Percentiles rank a stretch among this genome's conserved stretches.
phyloP scores from a whole-genome alignment of 2,888 invertebrate genomes.

The Phytoseiulus persimilis region DNA sequence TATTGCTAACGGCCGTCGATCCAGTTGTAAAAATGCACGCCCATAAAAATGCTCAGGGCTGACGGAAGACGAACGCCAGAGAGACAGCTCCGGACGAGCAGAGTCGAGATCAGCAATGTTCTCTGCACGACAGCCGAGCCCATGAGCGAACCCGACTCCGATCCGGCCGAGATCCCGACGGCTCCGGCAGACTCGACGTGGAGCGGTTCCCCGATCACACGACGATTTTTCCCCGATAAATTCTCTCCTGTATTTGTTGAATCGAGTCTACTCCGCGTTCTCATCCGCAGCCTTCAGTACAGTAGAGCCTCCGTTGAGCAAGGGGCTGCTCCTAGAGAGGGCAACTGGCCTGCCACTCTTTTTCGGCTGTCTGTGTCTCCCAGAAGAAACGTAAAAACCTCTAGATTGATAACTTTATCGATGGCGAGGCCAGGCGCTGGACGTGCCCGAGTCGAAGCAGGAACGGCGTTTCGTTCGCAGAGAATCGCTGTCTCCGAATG shows the following conservation, averaged over 20 bases:
- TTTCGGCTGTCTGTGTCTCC: background rate
- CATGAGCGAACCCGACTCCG: background rate
- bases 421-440: background rate
- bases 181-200: background rate
- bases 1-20: background rate
- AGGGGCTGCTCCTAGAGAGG: no score
- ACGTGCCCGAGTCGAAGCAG: background rate
- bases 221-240: no score
- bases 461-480: background rate
- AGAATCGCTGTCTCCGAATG: background rate
- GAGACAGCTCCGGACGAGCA: background rate
- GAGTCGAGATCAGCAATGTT: background rate
- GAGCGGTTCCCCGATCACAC: no score
- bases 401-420: background rate
- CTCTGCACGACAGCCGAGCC: background rate
- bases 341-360: background rate
- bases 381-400: background rate
- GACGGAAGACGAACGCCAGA: background rate
- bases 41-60: background rate
- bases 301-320: no score
- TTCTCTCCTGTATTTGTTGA: no score
- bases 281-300: no score
- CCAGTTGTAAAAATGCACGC: background rate
- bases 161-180: background rate
- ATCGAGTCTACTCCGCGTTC: no score